These are phyloP conservation scores for Poecilia gillii DNA, from an alignment of 2,797 vertebrate genomes.

Conservation along the genomic window DNA sequence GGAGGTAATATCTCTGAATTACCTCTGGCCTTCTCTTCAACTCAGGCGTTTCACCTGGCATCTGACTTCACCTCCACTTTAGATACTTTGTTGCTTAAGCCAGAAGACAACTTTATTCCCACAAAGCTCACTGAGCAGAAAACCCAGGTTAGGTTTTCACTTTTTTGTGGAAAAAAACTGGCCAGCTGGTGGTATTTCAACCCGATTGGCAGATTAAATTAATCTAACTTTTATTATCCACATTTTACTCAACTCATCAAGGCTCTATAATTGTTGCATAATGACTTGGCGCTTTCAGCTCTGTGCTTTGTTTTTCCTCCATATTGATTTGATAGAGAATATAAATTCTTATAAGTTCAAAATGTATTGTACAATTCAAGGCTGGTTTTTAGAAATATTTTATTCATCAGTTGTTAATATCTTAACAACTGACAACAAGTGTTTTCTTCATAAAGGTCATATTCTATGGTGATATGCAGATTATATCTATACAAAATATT, in stretches of 20 bases:
- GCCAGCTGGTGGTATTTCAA: background rate
- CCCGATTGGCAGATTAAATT: background rate
- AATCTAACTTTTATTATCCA: background rate
- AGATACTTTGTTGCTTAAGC: conserved; percentile 34
- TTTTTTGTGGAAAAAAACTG: conserved; percentile 1
- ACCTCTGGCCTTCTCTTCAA: conserved; percentile 44
- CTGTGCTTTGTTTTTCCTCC: background rate
- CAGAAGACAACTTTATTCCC: conserved; percentile 8
- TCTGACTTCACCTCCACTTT: conserved; percentile 48
- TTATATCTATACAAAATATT: too few relatives aligned
- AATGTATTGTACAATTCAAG: background rate
- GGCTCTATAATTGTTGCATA: background rate
- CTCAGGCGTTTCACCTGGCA: conserved; percentile 42
- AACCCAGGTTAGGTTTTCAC: conserved; percentile 15
- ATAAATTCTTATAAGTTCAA: background rate
- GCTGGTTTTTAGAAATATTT: too few relatives aligned
- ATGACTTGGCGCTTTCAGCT: background rate
- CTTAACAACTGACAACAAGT: too few relatives aligned
- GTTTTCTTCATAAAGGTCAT: too few relatives aligned
- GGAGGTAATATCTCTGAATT: conserved; percentile 28
- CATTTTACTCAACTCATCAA: background rate
- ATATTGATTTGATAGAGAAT: background rate
- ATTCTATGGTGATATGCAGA: too few relatives aligned
- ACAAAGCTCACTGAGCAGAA: conserved; percentile 3
- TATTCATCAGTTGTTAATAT: too few relatives aligned